Percentiles rank a stretch among this genome's conserved stretches.
phyloP scores from a whole-genome alignment of 2,797 vertebrate species.

The Sorex maritimensis region DNA sequence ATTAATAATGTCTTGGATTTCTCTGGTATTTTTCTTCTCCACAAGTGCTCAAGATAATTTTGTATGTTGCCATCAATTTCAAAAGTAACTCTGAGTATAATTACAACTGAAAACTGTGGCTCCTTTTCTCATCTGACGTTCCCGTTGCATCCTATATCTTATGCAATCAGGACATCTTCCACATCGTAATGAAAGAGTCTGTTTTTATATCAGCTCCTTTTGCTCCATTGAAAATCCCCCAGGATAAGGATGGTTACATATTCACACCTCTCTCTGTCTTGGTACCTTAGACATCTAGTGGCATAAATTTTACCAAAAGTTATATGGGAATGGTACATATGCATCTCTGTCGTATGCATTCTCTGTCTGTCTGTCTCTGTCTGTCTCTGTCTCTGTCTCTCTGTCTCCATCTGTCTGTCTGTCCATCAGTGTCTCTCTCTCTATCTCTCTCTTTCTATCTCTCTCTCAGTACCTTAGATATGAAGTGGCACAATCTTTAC shows the following conservation, averaged over 20 bases:
- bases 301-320: not conserved
- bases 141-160: no score
- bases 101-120: not conserved
- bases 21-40: not conserved
- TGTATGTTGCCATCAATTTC: not conserved
- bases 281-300: not conserved
- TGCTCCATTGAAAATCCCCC: not conserved
- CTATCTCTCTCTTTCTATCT: no score
- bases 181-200: not conserved
- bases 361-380: no score
- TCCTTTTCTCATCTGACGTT: not conserved
- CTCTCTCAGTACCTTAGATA: no score
- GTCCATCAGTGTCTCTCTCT: no score
- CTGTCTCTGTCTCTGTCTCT: no score
- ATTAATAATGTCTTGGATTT: conserved; percentile 23
- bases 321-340: no score
- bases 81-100: not conserved
- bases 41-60: not conserved
- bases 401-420: no score
- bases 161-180: not conserved
- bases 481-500: not conserved
- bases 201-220: not conserved
- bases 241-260: not conserved
- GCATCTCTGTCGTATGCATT: no score
- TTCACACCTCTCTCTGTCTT: not conserved